A percentile compares a stretch with the other conserved stretches of the same genome.
phyloP scores from a whole-genome alignment of 2,113 vertebrate species.

The Vimba vimba region DNA sequence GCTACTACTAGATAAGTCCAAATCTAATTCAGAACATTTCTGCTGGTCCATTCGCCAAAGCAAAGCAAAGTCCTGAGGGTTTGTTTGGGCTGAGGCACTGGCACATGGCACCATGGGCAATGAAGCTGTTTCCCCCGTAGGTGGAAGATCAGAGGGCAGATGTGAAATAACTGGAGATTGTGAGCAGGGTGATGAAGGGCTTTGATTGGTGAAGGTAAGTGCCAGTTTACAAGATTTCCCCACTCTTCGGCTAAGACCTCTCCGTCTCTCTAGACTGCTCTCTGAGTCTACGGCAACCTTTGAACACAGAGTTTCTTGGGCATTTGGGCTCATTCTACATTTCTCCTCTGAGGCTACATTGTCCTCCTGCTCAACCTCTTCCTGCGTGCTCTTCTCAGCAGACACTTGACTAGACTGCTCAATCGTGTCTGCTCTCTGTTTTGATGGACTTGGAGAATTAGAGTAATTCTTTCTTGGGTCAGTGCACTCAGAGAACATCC shows the following conservation, averaged over 20 bases:
- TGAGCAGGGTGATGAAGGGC: conserved; percentile 47
- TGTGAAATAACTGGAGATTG: conserved; percentile 27
- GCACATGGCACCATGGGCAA: neutral
- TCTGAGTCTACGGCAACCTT: conserved; percentile 53
- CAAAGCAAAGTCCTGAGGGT: conserved; percentile 88
- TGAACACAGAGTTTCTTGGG: conserved; percentile 46
- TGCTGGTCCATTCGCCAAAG: conserved; percentile 87
- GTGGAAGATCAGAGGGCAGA: conserved; percentile 31
- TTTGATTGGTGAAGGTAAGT: conserved; percentile 80
- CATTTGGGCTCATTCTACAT: neutral
- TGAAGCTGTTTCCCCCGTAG: conserved; percentile 1
- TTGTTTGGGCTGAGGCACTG: conserved; percentile 79
- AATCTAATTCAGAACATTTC: conserved; percentile 58
- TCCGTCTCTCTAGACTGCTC: conserved; percentile 64
- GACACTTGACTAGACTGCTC: neutral
- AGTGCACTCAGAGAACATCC: conserved; percentile 70
- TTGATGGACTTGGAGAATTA: conserved; percentile 38
- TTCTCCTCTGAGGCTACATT: neutral
- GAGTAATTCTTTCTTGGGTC: conserved; percentile 52
- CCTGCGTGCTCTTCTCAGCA: neutral
- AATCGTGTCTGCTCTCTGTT: neutral
- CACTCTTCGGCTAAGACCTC: conserved; percentile 70
- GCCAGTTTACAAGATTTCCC: conserved; percentile 82
- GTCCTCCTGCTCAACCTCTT: neutral
- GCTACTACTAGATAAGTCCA: conserved; percentile 52